A percentile compares a stretch with the other conserved stretches of the same genome.
Conservation (phyloP, 2,797 vertebrate species). For the Acomys russatus region DNA sequence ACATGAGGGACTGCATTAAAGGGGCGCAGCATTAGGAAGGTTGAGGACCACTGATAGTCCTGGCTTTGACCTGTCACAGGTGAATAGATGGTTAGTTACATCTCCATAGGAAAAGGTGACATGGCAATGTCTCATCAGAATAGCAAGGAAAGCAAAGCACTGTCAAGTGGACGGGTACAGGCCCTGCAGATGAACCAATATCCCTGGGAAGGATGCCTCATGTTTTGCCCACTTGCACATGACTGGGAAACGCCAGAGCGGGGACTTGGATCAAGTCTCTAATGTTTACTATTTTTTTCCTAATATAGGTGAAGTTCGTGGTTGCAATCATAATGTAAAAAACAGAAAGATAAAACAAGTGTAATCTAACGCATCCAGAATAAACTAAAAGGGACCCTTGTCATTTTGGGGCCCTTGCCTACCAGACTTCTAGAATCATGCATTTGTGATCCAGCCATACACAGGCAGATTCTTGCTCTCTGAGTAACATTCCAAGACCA, state of each 20-base stretch:
- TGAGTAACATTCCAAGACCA: not conserved
- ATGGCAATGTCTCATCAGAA: too few relatives aligned
- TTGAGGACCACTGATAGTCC: too few relatives aligned
- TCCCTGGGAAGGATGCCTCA: not conserved
- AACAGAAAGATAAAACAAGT: not conserved
- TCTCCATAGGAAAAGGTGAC: not conserved
- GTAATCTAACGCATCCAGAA: constrained; percentile 44
- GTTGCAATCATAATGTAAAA: not conserved
- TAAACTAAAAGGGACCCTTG: not conserved
- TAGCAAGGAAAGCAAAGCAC: not conserved
- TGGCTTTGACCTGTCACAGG: not conserved
- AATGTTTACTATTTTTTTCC: not conserved
- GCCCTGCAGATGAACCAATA: not conserved
- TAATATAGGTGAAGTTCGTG: not conserved
- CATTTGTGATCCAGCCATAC: not conserved
- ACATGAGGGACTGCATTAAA: too few relatives aligned
- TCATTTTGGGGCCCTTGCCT: not conserved
- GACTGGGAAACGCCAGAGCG: not conserved
- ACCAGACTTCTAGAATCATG: too few relatives aligned
- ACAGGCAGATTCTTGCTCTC: not conserved
- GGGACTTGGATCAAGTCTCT: not conserved
- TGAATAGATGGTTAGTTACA: too few relatives aligned
- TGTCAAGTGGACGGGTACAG: not conserved
- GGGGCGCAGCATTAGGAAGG: too few relatives aligned
- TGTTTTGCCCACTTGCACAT: not conserved